phyloP scores from a whole-genome alignment of 2,888 invertebrate species.

The Drosophila flavopinicola region DNA sequence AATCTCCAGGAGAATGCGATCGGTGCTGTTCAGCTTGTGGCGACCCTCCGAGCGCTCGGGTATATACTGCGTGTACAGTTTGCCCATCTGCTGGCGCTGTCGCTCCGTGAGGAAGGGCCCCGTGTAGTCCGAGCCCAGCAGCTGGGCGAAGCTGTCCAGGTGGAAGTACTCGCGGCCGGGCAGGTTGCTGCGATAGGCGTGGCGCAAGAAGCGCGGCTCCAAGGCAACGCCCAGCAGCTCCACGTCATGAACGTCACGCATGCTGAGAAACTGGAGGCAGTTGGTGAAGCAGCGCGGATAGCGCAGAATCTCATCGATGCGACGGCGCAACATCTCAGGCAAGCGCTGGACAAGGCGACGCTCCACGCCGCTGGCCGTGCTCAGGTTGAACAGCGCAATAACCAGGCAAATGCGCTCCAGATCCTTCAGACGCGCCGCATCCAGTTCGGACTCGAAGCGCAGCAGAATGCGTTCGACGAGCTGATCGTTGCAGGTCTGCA shows the following conservation, averaged over 20 bases:
- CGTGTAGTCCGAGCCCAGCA: conserved; percentile 76
- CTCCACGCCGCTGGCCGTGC: conserved; percentile 85
- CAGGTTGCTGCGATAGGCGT: conserved; percentile 86
- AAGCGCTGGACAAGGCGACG: conserved; percentile 85
- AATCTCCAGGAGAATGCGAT: conserved; percentile 87
- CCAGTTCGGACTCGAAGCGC: conserved; percentile 85
- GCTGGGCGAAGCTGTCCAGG: conserved; percentile 86
- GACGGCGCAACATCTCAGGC: conserved; percentile 85
- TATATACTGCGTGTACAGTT: conserved; percentile 87
- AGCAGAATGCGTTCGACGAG: conserved; percentile 85
- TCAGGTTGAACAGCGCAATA: conserved; percentile 87
- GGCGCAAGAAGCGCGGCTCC: conserved; percentile 85
- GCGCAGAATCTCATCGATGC: conserved; percentile 86
- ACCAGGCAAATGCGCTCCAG: conserved; percentile 89
- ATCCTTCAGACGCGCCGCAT: conserved; percentile 88
- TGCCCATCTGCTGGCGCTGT: conserved; percentile 85
- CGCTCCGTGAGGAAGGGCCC: conserved; percentile 86
- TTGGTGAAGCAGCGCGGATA: conserved; percentile 87
- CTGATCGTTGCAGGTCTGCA: conserved; percentile 85
- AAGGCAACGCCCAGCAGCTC: conserved; percentile 87
- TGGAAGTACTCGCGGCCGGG: conserved; percentile 87
- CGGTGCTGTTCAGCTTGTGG: conserved; percentile 86
- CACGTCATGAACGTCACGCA: conserved; percentile 86
- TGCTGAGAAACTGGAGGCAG: conserved; percentile 87
- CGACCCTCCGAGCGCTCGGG: conserved; percentile 85